These are phyloP conservation scores for Myrmophylax atrothorax DNA, from an alignment of 2,113 vertebrate species.

Conservation along the genomic window DNA sequence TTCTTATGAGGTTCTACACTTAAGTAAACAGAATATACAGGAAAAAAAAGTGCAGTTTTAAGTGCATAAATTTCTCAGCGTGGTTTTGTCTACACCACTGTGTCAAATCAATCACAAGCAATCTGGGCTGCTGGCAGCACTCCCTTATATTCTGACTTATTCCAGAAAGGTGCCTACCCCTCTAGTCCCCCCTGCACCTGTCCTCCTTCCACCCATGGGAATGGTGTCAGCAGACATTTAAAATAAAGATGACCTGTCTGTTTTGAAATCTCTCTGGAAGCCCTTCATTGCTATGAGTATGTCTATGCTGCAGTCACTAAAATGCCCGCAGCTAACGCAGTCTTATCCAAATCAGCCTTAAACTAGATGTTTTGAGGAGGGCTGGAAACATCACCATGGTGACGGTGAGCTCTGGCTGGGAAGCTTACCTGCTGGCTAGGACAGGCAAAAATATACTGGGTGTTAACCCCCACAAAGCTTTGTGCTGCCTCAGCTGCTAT, in stretches of 20 bases:
- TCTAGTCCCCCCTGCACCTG: not conserved
- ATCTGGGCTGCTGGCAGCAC: not conserved
- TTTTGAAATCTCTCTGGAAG: not conserved
- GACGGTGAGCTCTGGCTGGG: not conserved
- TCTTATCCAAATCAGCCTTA: conserved; percentile 17
- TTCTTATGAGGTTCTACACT: not conserved
- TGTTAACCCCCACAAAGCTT: not conserved
- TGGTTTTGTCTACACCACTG: not conserved
- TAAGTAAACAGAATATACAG: not conserved
- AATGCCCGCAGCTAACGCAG: conserved; percentile 5
- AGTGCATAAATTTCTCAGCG: not conserved
- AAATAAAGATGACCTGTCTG: not conserved
- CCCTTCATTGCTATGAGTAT: not conserved
- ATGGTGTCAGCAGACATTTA: not conserved
- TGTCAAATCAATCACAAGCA: not conserved
- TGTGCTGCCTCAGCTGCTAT: not conserved
- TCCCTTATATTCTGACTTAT: not conserved
- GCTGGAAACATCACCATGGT: conserved; percentile 24
- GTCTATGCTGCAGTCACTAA: not conserved
- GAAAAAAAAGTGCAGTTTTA: not conserved
- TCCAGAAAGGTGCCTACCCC: not conserved
- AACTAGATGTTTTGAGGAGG: not conserved
- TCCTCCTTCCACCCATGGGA: not conserved
- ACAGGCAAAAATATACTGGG: not conserved
- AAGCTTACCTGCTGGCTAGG: conserved; percentile 29